Evolutionary conservation across 2,797 vertebrate species (phyloP).

Genomic region (Synaphobranchus kaupii): DNA sequence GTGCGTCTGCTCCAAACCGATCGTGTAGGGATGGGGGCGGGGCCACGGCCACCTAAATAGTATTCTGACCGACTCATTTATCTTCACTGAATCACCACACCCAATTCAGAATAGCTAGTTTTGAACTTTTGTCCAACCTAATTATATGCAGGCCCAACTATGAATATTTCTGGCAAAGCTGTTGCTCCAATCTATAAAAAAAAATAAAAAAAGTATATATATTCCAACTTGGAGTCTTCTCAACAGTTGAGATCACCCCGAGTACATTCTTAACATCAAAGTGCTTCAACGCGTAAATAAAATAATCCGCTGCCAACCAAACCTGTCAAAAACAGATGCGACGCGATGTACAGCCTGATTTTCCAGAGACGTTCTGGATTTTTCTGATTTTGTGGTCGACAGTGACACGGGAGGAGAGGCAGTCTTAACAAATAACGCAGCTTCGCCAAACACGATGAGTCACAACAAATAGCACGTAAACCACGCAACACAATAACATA

Average conservation of each 20-base stretch:
- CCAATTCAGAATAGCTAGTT: no score
- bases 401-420: background rate
- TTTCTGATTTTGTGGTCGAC: background rate
- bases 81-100: no score
- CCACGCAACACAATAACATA: background rate
- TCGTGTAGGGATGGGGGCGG: no score
- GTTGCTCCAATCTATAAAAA: background rate
- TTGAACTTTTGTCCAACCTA: no score
- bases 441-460: background rate
- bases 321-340: constrained; percentile 13
- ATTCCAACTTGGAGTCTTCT: background rate
- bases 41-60: no score
- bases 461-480: background rate
- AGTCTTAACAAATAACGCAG: background rate
- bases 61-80: no score
- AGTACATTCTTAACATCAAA: background rate
- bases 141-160: no score
- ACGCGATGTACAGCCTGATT: background rate
- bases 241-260: background rate
- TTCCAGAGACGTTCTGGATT: background rate
- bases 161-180: no score
- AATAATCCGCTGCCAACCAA: constrained; percentile 24
- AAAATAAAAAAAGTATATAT: background rate
- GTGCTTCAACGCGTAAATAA: constrained; percentile 20
- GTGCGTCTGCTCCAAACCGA: background rate